A percentile compares a stretch with the other conserved stretches of the same genome.
These are phyloP conservation scores for Rhyacophila brunnea DNA, from an alignment of 1,140 invertebrate genomes.

Conservation along the genomic window DNA sequence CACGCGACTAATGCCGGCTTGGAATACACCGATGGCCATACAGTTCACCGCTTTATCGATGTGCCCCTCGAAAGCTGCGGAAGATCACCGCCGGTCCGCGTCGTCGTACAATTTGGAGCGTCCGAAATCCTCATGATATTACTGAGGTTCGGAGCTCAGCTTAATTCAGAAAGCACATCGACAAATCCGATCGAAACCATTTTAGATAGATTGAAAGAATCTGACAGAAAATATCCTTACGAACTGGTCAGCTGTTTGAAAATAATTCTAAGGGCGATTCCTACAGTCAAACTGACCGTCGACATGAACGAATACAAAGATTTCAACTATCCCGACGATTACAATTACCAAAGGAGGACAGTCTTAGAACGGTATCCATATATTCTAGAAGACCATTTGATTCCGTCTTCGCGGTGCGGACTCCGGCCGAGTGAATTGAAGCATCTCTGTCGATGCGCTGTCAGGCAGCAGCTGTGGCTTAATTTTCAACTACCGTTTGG, in stretches of 20 bases:
- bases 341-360: conserved; percentile 54
- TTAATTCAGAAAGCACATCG: conserved; percentile 50
- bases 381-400: conserved; percentile 61
- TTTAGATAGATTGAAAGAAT: conserved; percentile 64
- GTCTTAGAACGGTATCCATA: conserved; percentile 63
- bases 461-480: conserved; percentile 62
- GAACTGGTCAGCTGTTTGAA: conserved; percentile 66
- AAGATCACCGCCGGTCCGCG: conserved; percentile 62
- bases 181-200: conserved; percentile 58
- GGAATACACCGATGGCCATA: conserved; percentile 52
- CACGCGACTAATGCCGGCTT: conserved; percentile 63
- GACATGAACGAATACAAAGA: conserved; percentile 41
- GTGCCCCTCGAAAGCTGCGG: conserved; percentile 77
- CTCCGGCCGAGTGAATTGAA: conserved; percentile 60
- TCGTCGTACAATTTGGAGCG: conserved; percentile 68
- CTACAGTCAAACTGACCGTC: conserved; percentile 46
- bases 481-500: conserved; percentile 73
- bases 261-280: conserved; percentile 63
- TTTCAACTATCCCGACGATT: conserved; percentile 44
- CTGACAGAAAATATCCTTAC: conserved; percentile 61
- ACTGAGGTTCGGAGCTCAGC: conserved; percentile 65
- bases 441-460: conserved; percentile 64
- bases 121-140: conserved; percentile 73
- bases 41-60: conserved; percentile 65
- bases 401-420: conserved; percentile 62